Evolutionary conservation across 2,797 vertebrate species (phyloP).

Genomic region (Ctenochaetus hawaiiensis): DNA sequence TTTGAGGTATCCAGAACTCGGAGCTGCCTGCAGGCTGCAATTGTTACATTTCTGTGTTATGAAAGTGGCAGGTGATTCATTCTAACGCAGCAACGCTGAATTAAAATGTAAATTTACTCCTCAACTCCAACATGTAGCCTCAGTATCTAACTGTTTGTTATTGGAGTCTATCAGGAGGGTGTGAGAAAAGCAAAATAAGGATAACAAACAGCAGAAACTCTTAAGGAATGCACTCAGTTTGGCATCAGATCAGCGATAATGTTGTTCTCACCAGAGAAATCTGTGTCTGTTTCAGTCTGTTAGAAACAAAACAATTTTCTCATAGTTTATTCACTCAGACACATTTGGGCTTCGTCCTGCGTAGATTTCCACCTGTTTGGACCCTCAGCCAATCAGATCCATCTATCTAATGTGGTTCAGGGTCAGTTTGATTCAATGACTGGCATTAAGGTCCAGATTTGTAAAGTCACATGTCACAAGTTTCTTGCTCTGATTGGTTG

Average conservation of each 20-base stretch:
- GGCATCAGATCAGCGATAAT: background rate
- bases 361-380: no score
- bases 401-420: no score
- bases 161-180: background rate
- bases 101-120: background rate
- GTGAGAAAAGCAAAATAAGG: background rate
- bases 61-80: background rate
- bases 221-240: background rate
- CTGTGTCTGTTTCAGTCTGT: no score
- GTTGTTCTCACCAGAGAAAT: no score
- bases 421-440: no score
- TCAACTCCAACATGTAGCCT: background rate
- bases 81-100: background rate
- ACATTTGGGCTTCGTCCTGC: no score
- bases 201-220: background rate
- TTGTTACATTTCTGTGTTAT: background rate
- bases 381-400: no score
- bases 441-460: no score
- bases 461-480: no score
- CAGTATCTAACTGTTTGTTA: background rate
- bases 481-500: no score
- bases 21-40: background rate
- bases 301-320: no score
- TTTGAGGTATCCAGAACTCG: background rate
- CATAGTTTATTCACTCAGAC: no score